A percentile compares a stretch with the other conserved stretches of the same genome.
Conservation (phyloP, 2,113 vertebrate genomes). For the Anguilla japonica region DNA sequence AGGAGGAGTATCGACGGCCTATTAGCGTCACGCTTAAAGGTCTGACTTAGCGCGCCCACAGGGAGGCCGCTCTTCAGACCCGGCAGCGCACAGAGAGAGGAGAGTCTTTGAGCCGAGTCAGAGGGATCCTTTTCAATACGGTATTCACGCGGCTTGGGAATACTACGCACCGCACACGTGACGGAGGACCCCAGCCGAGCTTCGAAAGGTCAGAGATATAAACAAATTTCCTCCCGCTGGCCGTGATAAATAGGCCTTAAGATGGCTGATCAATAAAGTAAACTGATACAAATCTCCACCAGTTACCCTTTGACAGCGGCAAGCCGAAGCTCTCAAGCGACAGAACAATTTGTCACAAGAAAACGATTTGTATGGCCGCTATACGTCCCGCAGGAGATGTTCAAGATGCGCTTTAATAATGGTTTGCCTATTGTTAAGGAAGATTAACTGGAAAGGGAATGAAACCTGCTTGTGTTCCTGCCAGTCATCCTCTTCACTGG, state of each 20-base stretch:
- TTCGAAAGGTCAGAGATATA: conserved; percentile 10
- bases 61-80: neutral
- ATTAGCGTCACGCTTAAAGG: neutral
- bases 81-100: neutral
- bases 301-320: conserved; percentile 23
- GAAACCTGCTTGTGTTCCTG: conserved; percentile 9
- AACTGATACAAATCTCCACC: conserved; percentile 24
- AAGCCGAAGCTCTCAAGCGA: neutral
- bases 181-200: conserved; percentile 7
- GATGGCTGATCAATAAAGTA: conserved; percentile 18
- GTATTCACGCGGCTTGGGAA: neutral
- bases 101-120: neutral
- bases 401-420: neutral
- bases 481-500: neutral
- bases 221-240: conserved; percentile 9
- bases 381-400: neutral
- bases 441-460: neutral
- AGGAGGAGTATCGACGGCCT: neutral
- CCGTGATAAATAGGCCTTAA: conserved; percentile 10
- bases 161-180: neutral
- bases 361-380: neutral
- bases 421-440: neutral
- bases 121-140: neutral
- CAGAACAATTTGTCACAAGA: neutral
- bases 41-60: neutral